Conservation (phyloP, 2,888 invertebrate genomes). For the Celastrina argiolus region DNA sequence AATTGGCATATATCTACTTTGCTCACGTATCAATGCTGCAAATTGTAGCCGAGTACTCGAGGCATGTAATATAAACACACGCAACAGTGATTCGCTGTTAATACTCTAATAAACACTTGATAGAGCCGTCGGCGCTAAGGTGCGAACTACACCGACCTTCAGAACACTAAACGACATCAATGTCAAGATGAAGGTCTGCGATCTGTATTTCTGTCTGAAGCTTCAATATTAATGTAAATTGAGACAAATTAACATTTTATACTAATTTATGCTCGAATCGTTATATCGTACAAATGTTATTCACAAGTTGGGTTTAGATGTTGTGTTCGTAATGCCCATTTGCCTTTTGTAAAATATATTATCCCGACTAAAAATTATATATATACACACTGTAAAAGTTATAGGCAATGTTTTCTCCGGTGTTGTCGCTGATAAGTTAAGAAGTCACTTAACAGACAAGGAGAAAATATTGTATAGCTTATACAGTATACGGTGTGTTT, state of each 20-base stretch:
- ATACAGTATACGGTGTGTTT: no score
- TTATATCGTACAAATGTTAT: no score
- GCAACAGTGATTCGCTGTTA: not conserved
- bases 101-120: not conserved
- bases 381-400: no score
- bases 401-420: no score
- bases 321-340: no score
- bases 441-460: no score
- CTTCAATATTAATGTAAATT: not conserved
- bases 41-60: not conserved
- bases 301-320: no score
- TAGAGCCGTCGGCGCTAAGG: not conserved
- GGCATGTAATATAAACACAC: not conserved
- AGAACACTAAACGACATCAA: not conserved
- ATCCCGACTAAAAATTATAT: no score
- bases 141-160: not conserved
- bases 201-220: not conserved
- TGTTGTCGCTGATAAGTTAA: no score
- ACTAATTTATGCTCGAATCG: no score
- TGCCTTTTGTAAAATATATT: no score
- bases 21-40: not conserved
- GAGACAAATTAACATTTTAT: not conserved
- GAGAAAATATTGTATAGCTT: no score
- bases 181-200: slow-evolving; percentile 4
- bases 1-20: not conserved